Evolutionary conservation across 2,113 vertebrate genomes (phyloP).

Genomic region (Bubo blakistoni): DNA sequence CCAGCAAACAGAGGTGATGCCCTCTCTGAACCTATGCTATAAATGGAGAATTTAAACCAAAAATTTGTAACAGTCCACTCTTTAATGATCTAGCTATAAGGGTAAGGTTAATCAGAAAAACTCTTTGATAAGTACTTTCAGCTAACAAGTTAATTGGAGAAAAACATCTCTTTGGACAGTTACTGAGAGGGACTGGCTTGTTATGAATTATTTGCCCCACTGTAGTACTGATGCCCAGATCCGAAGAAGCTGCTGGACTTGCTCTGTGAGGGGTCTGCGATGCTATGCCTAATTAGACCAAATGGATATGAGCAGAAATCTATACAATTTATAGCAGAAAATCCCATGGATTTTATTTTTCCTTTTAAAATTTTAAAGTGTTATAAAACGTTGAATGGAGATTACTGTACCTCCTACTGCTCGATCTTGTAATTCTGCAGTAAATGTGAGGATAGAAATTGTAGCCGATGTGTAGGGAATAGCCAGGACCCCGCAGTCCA

Average conservation of each 20-base stretch:
- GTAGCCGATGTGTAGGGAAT: conserved; percentile 21
- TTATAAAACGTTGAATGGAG: conserved; percentile 56
- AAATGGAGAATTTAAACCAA: background rate
- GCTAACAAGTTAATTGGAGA: background rate
- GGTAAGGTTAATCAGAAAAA: background rate
- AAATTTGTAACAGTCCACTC: background rate
- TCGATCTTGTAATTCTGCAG: background rate
- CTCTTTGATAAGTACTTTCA: background rate
- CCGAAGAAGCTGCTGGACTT: conserved; percentile 11
- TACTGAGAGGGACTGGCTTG: background rate
- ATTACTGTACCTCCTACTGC: conserved; percentile 27
- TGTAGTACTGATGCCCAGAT: background rate
- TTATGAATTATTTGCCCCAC: background rate
- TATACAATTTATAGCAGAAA: conserved; percentile 31
- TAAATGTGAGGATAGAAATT: conserved; percentile 28
- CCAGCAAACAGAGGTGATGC: background rate
- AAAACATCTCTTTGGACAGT: background rate
- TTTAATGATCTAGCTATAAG: background rate
- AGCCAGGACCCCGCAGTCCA: background rate
- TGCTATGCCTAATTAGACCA: conserved; percentile 40
- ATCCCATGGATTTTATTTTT: background rate
- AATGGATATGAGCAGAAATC: conserved; percentile 40
- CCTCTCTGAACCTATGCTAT: background rate
- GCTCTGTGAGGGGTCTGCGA: conserved; percentile 3
- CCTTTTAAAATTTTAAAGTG: conserved; percentile 29